Percentiles rank a stretch among this genome's conserved stretches.
Conservation (phyloP, 2,113 vertebrate species). For the Varanus komodoensis region DNA sequence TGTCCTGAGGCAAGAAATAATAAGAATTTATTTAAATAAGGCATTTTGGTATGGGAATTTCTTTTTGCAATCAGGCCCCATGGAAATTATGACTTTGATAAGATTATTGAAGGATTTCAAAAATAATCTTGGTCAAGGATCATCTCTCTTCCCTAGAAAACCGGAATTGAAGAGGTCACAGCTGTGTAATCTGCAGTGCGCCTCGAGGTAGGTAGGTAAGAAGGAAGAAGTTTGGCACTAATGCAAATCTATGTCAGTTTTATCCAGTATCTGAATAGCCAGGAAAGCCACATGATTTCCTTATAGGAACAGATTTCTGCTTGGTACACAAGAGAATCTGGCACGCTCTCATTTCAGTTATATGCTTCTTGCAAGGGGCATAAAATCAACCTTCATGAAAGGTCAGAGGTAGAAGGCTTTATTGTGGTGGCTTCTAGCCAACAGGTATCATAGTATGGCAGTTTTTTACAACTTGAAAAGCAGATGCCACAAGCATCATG, state of each 20-base stretch:
- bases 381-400: not conserved
- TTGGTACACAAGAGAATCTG: not conserved
- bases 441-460: not conserved
- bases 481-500: not conserved
- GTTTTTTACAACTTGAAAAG: not conserved
- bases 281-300: not conserved
- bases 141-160: constrained; percentile 10
- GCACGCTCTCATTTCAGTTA: not conserved
- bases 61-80: constrained; percentile 3
- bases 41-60: not conserved
- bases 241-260: not conserved
- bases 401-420: not conserved
- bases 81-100: not conserved
- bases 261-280: not conserved
- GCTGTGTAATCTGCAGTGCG: not conserved
- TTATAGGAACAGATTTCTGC: not conserved
- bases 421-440: not conserved
- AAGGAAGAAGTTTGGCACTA: constrained; percentile 13
- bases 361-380: not conserved
- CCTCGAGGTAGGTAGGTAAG: not conserved
- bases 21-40: not conserved
- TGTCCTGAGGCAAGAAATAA: no score
- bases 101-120: constrained; percentile 5
- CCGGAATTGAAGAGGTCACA: constrained; percentile 19
- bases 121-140: constrained; percentile 20